A percentile compares a stretch with the other conserved stretches of the same genome.
phyloP scores from a whole-genome alignment of 2,888 invertebrate species.

The Chymomyza procnemis region DNA sequence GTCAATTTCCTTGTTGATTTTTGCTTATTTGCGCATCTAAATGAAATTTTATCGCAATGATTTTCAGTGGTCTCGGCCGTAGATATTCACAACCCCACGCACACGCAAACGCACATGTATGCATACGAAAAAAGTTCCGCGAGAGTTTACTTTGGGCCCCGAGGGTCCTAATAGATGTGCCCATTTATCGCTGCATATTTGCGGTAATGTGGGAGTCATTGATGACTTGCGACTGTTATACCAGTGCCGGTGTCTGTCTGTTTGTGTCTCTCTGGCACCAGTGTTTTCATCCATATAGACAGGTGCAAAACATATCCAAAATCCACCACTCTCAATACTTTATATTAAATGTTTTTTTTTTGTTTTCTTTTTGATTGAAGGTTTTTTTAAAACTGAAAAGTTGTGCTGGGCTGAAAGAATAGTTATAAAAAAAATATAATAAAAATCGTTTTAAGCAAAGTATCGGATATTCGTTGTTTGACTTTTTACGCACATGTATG shows the following conservation, averaged over 20 bases:
- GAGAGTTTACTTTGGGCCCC: neutral
- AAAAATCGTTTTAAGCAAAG: too few relatives aligned
- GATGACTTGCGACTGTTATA: neutral
- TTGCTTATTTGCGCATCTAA: slow-evolving; percentile 72
- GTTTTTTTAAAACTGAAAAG: too few relatives aligned
- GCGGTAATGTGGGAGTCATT: neutral
- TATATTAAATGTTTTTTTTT: too few relatives aligned
- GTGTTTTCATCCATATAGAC: neutral
- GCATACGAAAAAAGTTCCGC: neutral
- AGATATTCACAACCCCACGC: neutral
- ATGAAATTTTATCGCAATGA: slow-evolving; percentile 74
- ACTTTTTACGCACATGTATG: neutral
- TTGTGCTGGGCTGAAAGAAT: too few relatives aligned
- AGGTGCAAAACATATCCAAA: neutral
- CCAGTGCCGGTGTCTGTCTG: too few relatives aligned
- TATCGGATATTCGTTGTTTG: neutral
- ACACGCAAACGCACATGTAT: neutral
- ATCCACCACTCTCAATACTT: too few relatives aligned
- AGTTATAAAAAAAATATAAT: too few relatives aligned
- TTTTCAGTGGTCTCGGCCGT: slow-evolving; percentile 56
- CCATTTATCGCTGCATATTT: neutral
- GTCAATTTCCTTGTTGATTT: slow-evolving; percentile 73
- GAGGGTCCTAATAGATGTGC: neutral
- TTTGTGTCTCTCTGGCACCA: neutral
- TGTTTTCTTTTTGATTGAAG: too few relatives aligned